phyloP scores from a whole-genome alignment of 2,797 vertebrate species.

The Uromys caudimaculatus region DNA sequence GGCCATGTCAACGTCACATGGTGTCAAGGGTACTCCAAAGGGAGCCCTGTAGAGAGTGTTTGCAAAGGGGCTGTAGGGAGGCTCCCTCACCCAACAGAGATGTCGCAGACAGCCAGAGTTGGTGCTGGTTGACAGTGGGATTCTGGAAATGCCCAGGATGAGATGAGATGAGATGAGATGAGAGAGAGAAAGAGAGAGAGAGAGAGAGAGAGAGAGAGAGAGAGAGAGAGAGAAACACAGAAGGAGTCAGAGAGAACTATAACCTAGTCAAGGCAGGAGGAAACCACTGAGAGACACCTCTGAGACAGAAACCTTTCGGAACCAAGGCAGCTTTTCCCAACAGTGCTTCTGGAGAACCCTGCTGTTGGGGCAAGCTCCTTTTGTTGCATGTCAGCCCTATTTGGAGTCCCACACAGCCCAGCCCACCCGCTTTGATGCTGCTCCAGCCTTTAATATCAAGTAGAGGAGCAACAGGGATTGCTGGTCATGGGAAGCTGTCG shows the following conservation, averaged over 20 bases:
- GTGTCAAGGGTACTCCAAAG: not conserved
- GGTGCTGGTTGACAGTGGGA: not conserved
- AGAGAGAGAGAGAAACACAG: not conserved
- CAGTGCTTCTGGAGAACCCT: not conserved
- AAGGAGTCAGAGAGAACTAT: not conserved
- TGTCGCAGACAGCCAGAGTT: not conserved
- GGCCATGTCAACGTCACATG: not conserved
- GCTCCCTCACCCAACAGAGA: not conserved
- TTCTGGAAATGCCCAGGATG: not conserved
- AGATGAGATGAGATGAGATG: not conserved
- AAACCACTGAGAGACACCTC: not conserved
- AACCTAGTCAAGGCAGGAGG: not conserved
- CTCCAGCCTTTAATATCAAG: too few relatives aligned
- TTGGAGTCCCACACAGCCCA: not conserved
- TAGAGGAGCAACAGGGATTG: fast-evolving
- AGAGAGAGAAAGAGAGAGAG: not conserved
- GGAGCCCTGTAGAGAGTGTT: not conserved
- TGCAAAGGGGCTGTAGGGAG: not conserved
- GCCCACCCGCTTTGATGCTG: not conserved
- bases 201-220: not conserved
- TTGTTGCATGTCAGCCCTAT: not conserved
- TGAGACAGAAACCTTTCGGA: not conserved
- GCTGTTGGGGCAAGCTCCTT: too few relatives aligned
- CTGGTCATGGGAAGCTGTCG: not conserved
- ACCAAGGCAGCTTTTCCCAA: not conserved